Base-by-base conservation (phyloP, 2,888 invertebrate genomes). In the Drosophila atroscutellata region DNA sequence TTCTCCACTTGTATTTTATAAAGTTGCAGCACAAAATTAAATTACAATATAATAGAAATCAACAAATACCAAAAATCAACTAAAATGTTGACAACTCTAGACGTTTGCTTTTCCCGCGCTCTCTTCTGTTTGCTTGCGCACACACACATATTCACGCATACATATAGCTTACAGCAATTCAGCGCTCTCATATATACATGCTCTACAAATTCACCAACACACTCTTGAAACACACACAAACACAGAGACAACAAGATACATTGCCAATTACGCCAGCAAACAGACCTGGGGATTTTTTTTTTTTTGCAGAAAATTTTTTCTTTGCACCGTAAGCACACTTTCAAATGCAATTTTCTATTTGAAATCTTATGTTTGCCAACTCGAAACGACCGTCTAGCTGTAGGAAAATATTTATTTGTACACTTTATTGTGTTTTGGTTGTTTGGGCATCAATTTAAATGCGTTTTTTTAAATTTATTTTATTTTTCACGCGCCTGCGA, bases 211-310 rank as follows among this genome's bases (percentile, higher is more conserved):
- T 60, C 64, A 58, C 67, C 52, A 63, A 62, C 62, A 63, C 71
- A 64, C 60, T 59, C 60, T 65, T 67, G 57, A 55, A 60, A 51
- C 37, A 58, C 47, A 42, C 68, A 75, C 72, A 58, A 63, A 71
- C 60, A 59, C 65, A 68, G 32, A 51, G 11, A 60, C 71, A 76
- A 70, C 63, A 66, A 78, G 54, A 75, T 79, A 81, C 76, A 82
- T 74, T 64, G 77, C 76, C 76, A 85, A 86, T 81, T 86, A 86
- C 77, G 81, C 78, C 81, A 87, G 73, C 89, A 80, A 81, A 81
- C 90, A 88, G 91, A 91, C 91, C 91, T 91, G 92, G 91, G 91
- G 86, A 83, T 90, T 90, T 91, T 86, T 87, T 75, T 88, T 74
- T 88, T 74, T 77, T 77, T 77, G 70, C 75, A 69, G 77, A 80